These are phyloP conservation scores for Amyelois transitella DNA, from an alignment of 1,140 invertebrate genomes.

Conservation along the genomic window DNA sequence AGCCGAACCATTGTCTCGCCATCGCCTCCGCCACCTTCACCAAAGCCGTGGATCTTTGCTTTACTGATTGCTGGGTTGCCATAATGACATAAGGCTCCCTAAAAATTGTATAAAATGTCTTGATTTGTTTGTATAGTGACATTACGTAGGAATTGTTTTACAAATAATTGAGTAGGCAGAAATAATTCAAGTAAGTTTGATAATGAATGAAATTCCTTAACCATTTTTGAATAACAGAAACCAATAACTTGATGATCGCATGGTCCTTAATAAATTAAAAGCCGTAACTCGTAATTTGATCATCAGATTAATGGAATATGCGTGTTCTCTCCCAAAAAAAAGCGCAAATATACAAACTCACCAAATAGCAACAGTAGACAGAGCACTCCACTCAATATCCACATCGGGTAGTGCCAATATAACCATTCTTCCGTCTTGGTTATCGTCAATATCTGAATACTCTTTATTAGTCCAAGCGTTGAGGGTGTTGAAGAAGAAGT, in stretches of 20 bases:
- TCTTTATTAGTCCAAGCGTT: conserved; percentile 42
- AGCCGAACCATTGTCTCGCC: conserved; percentile 59
- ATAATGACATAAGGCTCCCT: conserved; percentile 62
- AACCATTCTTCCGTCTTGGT: conserved; percentile 40
- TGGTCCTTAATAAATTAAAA: too few species aligned
- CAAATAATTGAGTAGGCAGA: too few species aligned
- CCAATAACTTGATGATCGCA: too few species aligned
- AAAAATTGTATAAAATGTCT: conserved; percentile 11
- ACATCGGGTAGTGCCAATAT: conserved; percentile 54
- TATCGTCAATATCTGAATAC: conserved; percentile 32
- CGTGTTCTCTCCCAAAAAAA: too few species aligned
- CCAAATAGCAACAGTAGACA: conserved; percentile 57
- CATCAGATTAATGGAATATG: too few species aligned
- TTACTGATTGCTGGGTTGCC: conserved; percentile 33
- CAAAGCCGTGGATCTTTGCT: conserved; percentile 38
- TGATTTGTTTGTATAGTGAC: too few species aligned
- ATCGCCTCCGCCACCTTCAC: conserved; percentile 42
- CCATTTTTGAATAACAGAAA: too few species aligned
- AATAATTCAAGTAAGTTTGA: too few species aligned
- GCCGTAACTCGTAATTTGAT: too few species aligned
- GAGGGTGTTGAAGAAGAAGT: conserved; percentile 32
- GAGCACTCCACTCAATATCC: conserved; percentile 39
- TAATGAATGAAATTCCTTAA: too few species aligned
- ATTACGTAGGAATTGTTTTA: too few species aligned
- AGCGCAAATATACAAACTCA: conserved; percentile 25